Base-by-base conservation (phyloP, 2,113 vertebrate species). In the Colossoma macropomum region DNA sequence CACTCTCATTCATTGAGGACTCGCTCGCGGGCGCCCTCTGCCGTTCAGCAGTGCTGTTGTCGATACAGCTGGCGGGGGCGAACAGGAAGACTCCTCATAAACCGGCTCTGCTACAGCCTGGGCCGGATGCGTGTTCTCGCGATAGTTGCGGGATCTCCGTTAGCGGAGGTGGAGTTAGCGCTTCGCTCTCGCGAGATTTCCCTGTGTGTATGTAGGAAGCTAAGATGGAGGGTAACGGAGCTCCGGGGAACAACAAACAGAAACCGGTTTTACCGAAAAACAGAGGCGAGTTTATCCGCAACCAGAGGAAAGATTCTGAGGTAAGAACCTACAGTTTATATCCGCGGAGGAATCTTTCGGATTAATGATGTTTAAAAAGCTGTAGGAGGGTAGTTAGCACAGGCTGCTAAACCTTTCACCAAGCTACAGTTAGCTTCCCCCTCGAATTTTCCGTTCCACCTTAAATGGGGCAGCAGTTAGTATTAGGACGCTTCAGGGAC, bases 251-350 rank as follows among this genome's bases (percentile, higher is more conserved):
- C 91, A 97, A 97, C 90, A 97, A 96, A 89, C 96, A 95, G 89
- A 96, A 94, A 81, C 86, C 90, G 10, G 93, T 94, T 93, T 21
- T 93, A 60, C 91, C 93, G 0, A 95, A 94, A 88, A 89, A 92
- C 45, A 95, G 96, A 80, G 93, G 94, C 0, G 97, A 98, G 82
- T 95, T 96, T 77, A 94, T 94, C 75, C 95, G 97, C 45, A 97
- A 96, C 82, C 95, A 96, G 85, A 95, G 97, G 62, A 98, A 98
- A 92, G 97, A 98, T 74, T 98, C 97, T 6, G 97, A 98, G 96
- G 97, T 97, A 88, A 87, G 95, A 19, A 3, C 45, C 54, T 21
- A 11, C 30, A 68, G 17, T 11, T 75, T 27, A 11, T 8, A 23
- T 23, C 21, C 54, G 21, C 54, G 4, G 54, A 6, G 21, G 4